Conservation (phyloP, 2,888 invertebrate species). For the Parnassius mnemosyne region DNA sequence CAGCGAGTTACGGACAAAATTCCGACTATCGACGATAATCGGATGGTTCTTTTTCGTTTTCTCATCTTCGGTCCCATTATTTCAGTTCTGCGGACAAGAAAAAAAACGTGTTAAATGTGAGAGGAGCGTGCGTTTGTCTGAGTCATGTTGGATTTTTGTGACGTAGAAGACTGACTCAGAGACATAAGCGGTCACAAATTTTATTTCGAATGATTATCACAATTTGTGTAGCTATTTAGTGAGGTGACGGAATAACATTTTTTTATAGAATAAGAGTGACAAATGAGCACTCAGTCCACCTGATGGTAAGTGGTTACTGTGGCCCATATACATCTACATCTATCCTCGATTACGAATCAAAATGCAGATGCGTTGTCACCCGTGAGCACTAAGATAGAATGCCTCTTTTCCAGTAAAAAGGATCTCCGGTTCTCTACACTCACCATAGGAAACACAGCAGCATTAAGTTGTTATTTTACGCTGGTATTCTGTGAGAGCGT, state of each 20-base stretch:
- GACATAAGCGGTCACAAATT: conserved; percentile 47
- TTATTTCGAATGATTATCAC: conserved; percentile 40
- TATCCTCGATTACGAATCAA: too few species aligned
- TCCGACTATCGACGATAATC: conserved; percentile 18
- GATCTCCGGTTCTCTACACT: too few species aligned
- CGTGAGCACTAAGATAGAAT: too few species aligned
- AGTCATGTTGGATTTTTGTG: conserved; percentile 53
- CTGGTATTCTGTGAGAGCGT: too few species aligned
- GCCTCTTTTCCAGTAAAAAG: too few species aligned
- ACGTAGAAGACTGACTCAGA: conserved; percentile 63
- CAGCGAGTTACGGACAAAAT: conserved; percentile 34
- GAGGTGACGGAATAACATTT: conserved; percentile 34
- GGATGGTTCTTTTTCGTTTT: conserved; percentile 31
- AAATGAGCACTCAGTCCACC: too few species aligned
- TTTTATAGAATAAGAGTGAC: too few species aligned
- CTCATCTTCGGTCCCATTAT: conserved; percentile 49
- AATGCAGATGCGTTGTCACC: too few species aligned
- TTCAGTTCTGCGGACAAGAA: conserved; percentile 60
- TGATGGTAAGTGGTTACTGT: too few species aligned
- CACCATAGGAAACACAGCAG: too few species aligned
- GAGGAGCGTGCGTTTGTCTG: conserved; percentile 45
- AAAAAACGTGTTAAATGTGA: conserved; percentile 45
- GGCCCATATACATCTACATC: too few species aligned
- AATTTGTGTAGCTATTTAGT: conserved; percentile 39
- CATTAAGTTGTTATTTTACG: too few species aligned